These are phyloP conservation scores for Eupithecia abbreviata DNA, from an alignment of 2,888 invertebrate genomes.

Conservation along the genomic window DNA sequence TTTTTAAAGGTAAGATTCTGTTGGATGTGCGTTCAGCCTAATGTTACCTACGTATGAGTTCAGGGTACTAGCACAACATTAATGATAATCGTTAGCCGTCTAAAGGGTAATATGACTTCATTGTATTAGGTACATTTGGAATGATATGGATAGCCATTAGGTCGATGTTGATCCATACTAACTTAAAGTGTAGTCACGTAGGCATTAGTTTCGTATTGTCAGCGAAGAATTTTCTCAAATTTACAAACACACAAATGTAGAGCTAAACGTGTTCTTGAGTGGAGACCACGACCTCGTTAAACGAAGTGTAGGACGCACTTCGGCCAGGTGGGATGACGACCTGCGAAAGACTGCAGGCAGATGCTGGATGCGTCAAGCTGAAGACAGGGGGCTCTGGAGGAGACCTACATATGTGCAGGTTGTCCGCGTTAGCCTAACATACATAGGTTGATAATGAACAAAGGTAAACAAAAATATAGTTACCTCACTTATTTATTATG, in stretches of 20 bases:
- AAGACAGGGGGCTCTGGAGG: no score
- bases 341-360: no score
- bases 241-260: not conserved
- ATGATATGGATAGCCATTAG: not conserved
- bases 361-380: no score
- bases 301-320: no score
- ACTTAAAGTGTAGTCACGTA: not conserved
- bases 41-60: constrained; percentile 16
- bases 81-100: not conserved
- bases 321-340: no score
- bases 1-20: not conserved
- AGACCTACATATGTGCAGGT: no score
- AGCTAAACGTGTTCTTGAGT: not conserved
- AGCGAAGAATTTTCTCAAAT: not conserved
- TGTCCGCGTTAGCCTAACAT: no score
- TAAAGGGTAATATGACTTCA: constrained; percentile 7
- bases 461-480: not conserved
- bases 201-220: not conserved
- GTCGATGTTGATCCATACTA: not conserved
- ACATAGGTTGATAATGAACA: no score
- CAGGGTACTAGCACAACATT: constrained; percentile 6
- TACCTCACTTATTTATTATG: no score
- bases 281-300: no score
- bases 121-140: not conserved
- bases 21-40: not conserved